Percentiles rank a stretch among this genome's conserved stretches.
phyloP scores from a whole-genome alignment of 2,113 vertebrate species.

The Suncus etruscus region DNA sequence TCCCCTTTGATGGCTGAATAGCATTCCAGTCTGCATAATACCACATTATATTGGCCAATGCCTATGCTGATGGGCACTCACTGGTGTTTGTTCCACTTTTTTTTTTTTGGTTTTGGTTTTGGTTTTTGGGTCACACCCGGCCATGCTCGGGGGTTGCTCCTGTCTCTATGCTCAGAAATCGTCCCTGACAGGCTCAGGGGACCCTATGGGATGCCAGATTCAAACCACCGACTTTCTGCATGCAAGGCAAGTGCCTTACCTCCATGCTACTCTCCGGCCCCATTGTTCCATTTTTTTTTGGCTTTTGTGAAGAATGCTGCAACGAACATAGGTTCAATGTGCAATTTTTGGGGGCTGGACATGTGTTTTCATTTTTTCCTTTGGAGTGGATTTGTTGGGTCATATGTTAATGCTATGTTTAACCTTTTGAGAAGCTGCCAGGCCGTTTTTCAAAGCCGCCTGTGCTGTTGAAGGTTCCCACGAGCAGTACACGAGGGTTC shows the following conservation, averaged over 20 bases:
- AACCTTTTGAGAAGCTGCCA: conserved; percentile 16
- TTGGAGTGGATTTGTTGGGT: conserved; percentile 5
- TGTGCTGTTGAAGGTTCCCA: background rate
- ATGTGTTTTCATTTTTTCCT: conserved; percentile 31
- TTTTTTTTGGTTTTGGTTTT: background rate
- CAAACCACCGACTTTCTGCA: too few species aligned
- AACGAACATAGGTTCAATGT: background rate
- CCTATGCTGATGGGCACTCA: background rate
- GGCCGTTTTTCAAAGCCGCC: conserved; percentile 35
- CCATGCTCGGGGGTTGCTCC: too few species aligned
- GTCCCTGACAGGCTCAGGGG: too few species aligned
- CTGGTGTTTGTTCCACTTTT: background rate
- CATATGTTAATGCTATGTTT: background rate
- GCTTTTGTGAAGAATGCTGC: background rate
- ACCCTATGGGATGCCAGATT: too few species aligned
- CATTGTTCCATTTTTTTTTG: background rate
- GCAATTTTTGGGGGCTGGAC: background rate
- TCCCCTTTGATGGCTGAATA: background rate
- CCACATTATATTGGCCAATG: background rate
- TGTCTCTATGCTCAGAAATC: too few species aligned
- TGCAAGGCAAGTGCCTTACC: too few species aligned
- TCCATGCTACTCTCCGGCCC: too few species aligned
- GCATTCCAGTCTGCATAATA: background rate
- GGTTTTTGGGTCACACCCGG: too few species aligned
- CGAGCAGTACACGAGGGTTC: background rate